Conservation (phyloP, 2,888 invertebrate species). For the Hypercompe scribonia region DNA sequence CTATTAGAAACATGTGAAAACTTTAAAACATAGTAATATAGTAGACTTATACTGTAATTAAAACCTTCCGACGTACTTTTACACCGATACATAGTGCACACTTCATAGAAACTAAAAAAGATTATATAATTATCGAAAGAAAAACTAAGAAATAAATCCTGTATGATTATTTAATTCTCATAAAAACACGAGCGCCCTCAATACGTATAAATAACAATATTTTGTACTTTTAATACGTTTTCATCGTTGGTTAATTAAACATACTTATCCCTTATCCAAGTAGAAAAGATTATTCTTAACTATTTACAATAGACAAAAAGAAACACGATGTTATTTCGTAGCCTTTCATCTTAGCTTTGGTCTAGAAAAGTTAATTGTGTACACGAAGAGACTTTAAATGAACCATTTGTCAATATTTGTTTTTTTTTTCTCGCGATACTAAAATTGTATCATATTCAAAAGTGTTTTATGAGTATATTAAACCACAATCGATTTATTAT, state of each 20-base stretch:
- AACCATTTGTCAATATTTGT: not conserved
- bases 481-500: not conserved
- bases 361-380: not conserved
- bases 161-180: too few relatives aligned
- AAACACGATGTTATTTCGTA: too few relatives aligned
- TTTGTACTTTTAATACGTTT: not conserved
- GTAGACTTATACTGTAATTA: not conserved
- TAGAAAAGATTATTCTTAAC: too few relatives aligned
- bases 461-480: not conserved
- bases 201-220: not conserved
- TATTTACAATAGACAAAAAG: too few relatives aligned
- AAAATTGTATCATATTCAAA: not conserved
- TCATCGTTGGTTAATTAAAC: too few relatives aligned
- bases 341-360: too few relatives aligned
- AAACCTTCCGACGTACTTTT: not conserved
- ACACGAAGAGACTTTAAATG: not conserved
- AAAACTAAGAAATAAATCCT: too few relatives aligned
- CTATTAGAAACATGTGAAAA: not conserved
- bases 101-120: not conserved
- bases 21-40: not conserved
- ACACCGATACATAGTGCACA: not conserved
- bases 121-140: not conserved
- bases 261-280: too few relatives aligned
- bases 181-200: not conserved
- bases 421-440: not conserved